A percentile compares a stretch with the other conserved stretches of the same genome.
These are phyloP conservation scores for Stegastes partitus DNA, from an alignment of 2,113 vertebrate species.

Conservation along the genomic window DNA sequence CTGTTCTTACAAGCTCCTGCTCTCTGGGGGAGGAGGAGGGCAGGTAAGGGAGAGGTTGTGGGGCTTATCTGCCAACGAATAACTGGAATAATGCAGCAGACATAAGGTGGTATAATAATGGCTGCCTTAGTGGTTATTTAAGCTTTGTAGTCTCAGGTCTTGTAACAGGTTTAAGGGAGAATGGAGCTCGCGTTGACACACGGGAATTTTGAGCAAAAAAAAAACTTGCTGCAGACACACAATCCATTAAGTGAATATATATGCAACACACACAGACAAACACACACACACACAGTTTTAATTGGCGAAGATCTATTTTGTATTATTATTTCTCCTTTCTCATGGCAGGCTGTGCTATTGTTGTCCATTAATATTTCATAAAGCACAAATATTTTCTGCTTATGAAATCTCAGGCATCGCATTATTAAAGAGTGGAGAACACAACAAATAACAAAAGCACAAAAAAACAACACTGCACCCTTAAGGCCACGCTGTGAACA, in stretches of 20 bases:
- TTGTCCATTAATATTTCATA: constrained; percentile 87
- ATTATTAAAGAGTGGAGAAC: constrained; percentile 88
- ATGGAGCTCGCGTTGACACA: background rate
- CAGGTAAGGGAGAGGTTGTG: background rate
- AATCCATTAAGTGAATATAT: constrained; percentile 9
- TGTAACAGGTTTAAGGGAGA: background rate
- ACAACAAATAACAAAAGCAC: constrained; percentile 69
- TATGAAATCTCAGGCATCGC: constrained; percentile 79
- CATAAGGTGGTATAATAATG: background rate
- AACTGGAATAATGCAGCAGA: background rate
- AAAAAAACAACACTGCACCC: constrained; percentile 6
- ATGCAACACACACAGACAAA: background rate
- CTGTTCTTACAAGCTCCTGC: background rate
- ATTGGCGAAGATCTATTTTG: constrained; percentile 29
- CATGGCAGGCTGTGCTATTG: constrained; percentile 48
- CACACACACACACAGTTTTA: constrained; percentile 17
- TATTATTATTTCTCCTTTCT: constrained; percentile 30
- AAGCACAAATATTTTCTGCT: constrained; percentile 77
- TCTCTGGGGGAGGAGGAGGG: too few relatives aligned
- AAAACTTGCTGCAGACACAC: background rate
- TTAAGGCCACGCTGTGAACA: background rate
- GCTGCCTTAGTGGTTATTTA: constrained; percentile 2
- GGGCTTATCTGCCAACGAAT: background rate
- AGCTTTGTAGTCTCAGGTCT: constrained; percentile 12
- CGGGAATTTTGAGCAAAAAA: background rate